Percentiles rank a stretch among this genome's conserved stretches.
Evolutionary conservation across 1,140 invertebrate genomes (phyloP).

Genomic region (Heliconius melpomene): DNA sequence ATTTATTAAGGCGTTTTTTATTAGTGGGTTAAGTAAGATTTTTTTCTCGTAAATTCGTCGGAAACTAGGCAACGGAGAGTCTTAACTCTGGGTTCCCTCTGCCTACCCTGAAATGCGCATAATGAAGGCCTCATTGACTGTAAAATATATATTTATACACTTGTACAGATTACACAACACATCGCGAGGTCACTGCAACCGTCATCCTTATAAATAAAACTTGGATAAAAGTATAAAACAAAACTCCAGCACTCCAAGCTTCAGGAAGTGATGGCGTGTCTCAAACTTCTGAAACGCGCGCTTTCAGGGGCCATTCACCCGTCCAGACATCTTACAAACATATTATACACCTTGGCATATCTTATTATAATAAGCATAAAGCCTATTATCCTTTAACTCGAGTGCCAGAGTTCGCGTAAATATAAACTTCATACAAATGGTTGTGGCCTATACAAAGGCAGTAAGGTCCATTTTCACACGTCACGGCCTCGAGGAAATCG

Average conservation of each 20-base stretch:
- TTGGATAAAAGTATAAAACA: conserved; percentile 44
- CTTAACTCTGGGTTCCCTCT: too few relatives aligned
- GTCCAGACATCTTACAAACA: conserved; percentile 54
- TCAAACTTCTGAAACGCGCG: conserved; percentile 68
- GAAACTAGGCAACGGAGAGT: too few relatives aligned
- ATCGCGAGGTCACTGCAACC: conserved; percentile 11
- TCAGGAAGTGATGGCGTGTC: conserved; percentile 68
- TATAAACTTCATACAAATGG: conserved; percentile 27
- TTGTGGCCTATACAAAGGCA: conserved; percentile 32
- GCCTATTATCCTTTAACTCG: conserved; percentile 39
- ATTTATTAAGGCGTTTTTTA: too few relatives aligned
- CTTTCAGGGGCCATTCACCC: conserved; percentile 69
- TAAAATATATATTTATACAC: not conserved
- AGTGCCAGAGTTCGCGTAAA: conserved; percentile 13
- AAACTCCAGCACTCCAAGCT: conserved; percentile 50
- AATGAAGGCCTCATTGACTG: not conserved
- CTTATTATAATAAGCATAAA: conserved; percentile 48
- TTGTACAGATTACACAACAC: not conserved
- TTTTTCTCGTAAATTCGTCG: too few relatives aligned
- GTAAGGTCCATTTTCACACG: conserved; percentile 55
- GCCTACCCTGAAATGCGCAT: too few relatives aligned
- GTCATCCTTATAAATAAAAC: conserved; percentile 26
- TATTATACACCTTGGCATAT: conserved; percentile 39
- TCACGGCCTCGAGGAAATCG: conserved; percentile 34
- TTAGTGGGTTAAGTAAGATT: too few relatives aligned